Conservation (phyloP, 2,888 invertebrate genomes). For the Petrophora chlorosata region DNA sequence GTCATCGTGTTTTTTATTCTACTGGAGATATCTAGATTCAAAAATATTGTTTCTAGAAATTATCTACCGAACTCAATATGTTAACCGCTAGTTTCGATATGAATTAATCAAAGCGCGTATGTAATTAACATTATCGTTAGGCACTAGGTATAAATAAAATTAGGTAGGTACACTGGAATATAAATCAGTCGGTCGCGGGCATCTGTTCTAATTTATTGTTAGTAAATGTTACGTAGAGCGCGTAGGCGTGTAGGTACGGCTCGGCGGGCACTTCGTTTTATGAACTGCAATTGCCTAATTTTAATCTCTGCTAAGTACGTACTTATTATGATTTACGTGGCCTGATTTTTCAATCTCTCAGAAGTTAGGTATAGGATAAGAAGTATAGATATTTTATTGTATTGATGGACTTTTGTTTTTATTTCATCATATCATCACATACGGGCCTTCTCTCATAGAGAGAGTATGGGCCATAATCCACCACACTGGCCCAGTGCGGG, state of each 20-base stretch:
- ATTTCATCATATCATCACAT: too few relatives aligned
- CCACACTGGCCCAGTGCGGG: too few relatives aligned
- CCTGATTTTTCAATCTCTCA: constrained; percentile 20
- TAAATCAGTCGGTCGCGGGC: constrained; percentile 49
- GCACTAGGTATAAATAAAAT: constrained; percentile 33
- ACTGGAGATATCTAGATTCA: constrained; percentile 9
- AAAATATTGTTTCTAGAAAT: constrained; percentile 17
- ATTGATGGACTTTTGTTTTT: neutral
- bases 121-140: constrained; percentile 32
- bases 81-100: constrained; percentile 12
- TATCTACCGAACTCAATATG: constrained; percentile 2
- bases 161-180: constrained; percentile 37
- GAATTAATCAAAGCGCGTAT: constrained; percentile 30
- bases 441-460: too few relatives aligned
- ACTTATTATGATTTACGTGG: constrained; percentile 24
- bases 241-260: constrained; percentile 26
- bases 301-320: constrained; percentile 17
- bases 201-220: constrained; percentile 53
- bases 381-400: neutral
- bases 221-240: constrained; percentile 35
- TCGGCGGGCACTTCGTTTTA: constrained; percentile 32
- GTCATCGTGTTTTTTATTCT: constrained; percentile 12
- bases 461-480: too few relatives aligned
- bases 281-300: constrained; percentile 30
- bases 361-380: neutral